Conservation (phyloP, 2,797 vertebrate genomes). For the Holocentrus rufus region DNA sequence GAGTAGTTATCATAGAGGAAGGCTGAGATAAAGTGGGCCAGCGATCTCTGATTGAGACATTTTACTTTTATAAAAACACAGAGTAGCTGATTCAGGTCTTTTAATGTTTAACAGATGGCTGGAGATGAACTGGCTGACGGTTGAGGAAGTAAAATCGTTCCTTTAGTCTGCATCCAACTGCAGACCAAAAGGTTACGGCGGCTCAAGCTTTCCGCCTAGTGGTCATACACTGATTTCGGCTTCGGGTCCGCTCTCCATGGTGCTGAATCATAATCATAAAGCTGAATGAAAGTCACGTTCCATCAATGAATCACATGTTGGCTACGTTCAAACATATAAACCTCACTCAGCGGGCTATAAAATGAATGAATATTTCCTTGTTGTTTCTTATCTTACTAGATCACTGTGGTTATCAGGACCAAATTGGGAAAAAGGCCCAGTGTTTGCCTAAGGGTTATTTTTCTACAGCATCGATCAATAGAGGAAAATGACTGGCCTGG, state of each 20-base stretch:
- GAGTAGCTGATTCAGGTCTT: neutral
- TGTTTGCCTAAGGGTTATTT: conserved; percentile 59
- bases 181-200: neutral
- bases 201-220: neutral
- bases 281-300: neutral
- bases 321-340: neutral
- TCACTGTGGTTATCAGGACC: neutral
- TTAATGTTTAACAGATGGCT: conserved; percentile 21
- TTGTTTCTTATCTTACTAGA: neutral
- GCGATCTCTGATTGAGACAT: neutral
- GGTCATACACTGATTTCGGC: neutral
- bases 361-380: neutral
- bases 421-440: neutral
- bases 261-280: conserved; percentile 7
- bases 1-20: neutral
- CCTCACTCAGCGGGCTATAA: neutral
- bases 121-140: neutral
- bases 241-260: neutral
- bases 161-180: neutral
- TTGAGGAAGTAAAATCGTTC: conserved; percentile 12
- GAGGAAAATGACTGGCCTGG: conserved; percentile 31
- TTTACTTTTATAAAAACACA: neutral
- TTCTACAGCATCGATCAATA: conserved; percentile 59
- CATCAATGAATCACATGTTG: neutral
- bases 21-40: neutral